Evolutionary conservation across 1,140 invertebrate genomes (phyloP).

Genomic region (Psix sp.): DNA sequence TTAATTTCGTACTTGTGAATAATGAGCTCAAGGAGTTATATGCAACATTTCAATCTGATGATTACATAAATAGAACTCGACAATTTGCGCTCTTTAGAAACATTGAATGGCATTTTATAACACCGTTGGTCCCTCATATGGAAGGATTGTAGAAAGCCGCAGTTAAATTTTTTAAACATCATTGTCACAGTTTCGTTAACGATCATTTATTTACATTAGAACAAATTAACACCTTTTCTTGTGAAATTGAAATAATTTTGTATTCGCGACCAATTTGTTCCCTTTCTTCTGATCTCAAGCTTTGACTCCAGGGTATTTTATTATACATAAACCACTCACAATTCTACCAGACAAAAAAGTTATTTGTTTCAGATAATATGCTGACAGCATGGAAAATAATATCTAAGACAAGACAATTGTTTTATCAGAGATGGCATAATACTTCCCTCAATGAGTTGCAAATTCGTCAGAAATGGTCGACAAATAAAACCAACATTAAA

Average conservation of each 20-base stretch:
- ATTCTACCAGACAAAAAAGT: background rate
- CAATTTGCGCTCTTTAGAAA: background rate
- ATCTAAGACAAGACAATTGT: background rate
- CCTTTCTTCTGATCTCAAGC: conserved; percentile 12
- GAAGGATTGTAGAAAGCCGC: conserved; percentile 12
- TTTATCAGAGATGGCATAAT: too few species aligned
- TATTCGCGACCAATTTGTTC: conserved; percentile 11
- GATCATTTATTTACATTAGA: conserved; percentile 6
- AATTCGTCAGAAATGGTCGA: too few species aligned
- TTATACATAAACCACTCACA: background rate
- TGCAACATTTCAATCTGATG: background rate
- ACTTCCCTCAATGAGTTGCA: too few species aligned
- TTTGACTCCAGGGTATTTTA: conserved; percentile 4
- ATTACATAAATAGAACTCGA: background rate
- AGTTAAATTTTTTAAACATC: conserved; percentile 1
- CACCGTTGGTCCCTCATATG: conserved; percentile 6
- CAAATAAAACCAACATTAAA: too few species aligned
- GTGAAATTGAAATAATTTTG: conserved; percentile 14
- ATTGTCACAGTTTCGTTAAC: conserved; percentile 1
- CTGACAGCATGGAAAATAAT: conserved; percentile 2
- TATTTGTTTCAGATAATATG: conserved; percentile 9
- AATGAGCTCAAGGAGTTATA: background rate
- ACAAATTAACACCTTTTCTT: conserved; percentile 3
- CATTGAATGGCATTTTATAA: conserved; percentile 9
- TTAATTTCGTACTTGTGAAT: conserved; percentile 7